phyloP scores from a whole-genome alignment of 2,797 vertebrate species.

The Chelon labrosus region DNA sequence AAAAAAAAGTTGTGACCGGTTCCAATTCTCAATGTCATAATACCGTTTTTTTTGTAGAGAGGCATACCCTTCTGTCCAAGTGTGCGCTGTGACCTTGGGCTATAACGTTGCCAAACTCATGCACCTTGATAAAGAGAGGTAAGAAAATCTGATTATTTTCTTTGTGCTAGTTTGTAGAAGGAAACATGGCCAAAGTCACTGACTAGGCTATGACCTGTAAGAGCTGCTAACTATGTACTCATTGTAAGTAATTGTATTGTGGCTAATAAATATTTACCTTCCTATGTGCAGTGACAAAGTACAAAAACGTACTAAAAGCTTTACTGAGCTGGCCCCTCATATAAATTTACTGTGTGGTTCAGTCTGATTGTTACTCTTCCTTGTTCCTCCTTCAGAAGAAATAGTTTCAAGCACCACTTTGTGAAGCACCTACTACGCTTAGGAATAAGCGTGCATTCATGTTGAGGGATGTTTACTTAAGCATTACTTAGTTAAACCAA shows the following conservation, averaged over 20 bases:
- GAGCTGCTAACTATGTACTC: no score
- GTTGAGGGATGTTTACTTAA: background rate
- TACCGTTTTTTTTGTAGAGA: constrained; percentile 80
- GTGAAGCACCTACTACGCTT: background rate
- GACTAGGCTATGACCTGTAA: background rate
- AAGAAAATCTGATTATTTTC: constrained; percentile 25
- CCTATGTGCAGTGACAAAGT: no score
- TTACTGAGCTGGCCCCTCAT: no score
- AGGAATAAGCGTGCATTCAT: no score
- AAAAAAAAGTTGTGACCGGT: constrained; percentile 2
- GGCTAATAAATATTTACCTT: no score
- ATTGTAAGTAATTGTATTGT: no score
- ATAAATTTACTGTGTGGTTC: no score
- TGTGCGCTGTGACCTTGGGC: constrained; percentile 89
- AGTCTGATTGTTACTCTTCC: no score
- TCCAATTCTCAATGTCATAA: constrained; percentile 17
- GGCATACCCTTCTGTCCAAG: constrained; percentile 90
- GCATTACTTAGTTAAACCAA: background rate
- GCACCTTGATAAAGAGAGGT: constrained; percentile 90
- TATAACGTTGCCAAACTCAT: constrained; percentile 92
- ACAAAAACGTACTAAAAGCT: no score
- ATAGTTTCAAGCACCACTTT: no score
- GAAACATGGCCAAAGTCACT: background rate
- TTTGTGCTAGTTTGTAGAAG: no score
- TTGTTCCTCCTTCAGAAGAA: no score